Conservation (phyloP, 2,113 vertebrate genomes). For the Hippocampus comes region DNA sequence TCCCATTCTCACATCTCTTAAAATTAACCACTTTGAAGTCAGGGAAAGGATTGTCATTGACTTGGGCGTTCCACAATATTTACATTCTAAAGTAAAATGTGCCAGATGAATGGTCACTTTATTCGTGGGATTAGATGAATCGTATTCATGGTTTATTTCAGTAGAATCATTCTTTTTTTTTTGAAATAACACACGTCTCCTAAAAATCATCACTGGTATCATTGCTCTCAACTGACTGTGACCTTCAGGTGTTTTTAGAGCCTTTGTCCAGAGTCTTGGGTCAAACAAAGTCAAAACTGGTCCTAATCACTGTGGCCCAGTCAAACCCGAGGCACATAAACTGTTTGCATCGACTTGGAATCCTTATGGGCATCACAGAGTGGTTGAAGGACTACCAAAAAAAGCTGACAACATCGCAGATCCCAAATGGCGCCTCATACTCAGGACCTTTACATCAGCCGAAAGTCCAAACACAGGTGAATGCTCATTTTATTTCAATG, state of each 20-base stretch:
- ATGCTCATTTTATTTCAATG: background rate
- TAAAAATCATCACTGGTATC: background rate
- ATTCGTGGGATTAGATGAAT: background rate
- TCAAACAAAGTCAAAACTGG: slow-evolving; percentile 71
- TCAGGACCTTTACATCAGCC: background rate
- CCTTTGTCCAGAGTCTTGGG: slow-evolving; percentile 72
- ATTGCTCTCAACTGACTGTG: slow-evolving; percentile 5
- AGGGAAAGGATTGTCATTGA: background rate
- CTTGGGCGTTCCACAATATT: background rate
- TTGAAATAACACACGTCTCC: background rate
- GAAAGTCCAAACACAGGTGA: slow-evolving; percentile 38
- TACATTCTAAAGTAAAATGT: background rate
- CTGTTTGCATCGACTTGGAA: slow-evolving; percentile 72
- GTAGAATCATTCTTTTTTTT: background rate
- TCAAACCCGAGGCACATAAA: slow-evolving; percentile 59
- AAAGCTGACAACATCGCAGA: slow-evolving; percentile 53
- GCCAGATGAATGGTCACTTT: background rate
- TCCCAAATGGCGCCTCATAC: background rate
- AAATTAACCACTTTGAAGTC: background rate
- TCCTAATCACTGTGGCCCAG: slow-evolving; percentile 62
- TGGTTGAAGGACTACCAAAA: slow-evolving; percentile 72
- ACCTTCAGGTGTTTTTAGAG: slow-evolving; percentile 74
- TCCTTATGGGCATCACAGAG: slow-evolving; percentile 74
- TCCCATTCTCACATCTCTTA: too few relatives aligned
- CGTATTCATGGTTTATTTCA: background rate